Base-by-base conservation (phyloP, 2,888 invertebrate species). In the Pedicia rivosa region DNA sequence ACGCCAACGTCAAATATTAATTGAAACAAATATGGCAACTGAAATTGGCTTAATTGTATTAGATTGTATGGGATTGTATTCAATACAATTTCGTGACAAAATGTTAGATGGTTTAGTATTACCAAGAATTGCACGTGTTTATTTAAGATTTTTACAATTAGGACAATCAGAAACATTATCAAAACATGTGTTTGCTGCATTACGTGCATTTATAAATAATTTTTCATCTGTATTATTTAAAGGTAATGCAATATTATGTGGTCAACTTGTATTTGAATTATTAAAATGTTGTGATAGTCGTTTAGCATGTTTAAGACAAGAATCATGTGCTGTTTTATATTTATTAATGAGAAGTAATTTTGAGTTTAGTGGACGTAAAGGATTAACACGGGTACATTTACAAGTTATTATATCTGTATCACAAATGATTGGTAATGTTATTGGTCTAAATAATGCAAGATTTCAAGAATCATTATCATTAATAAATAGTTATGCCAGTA, bases 331-430 rank as follows among this genome's bases (percentile, higher is more conserved):
- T 31, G 76, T 91, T 17, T 66, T 94, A 3, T 94, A 92, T 62
- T 66, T 91, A 35, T 68, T 94, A 22, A 91, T 94, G 91, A 70
- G 91, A 45, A 86, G 86, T 53, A 92, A 92, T 65, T 94, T 86
- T 63, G 90, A 92, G 54, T 87, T 84, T 54, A 82, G 80, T 32
- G 71, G 76, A 36, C 72, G 81, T 26, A 82, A 82, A 46, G 82
- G 81, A 40, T 67, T 92, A 43, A 91, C 87, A 2, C 66, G 92
- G 44, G 90, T 92, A 1, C 91, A 91, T 53, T 63, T 90, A 33
- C 90, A 91, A 72, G 88, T 92, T 22, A 92, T 94, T 44, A 91
- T 95, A 50, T 88, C 92, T 0, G 88, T 95, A 10, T 94, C 94
- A 1, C 84, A 91, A 59, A 74, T 95, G 62, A 72, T 92, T 43